Conservation (phyloP, 2,113 vertebrate genomes). For the Python bivittatus region DNA sequence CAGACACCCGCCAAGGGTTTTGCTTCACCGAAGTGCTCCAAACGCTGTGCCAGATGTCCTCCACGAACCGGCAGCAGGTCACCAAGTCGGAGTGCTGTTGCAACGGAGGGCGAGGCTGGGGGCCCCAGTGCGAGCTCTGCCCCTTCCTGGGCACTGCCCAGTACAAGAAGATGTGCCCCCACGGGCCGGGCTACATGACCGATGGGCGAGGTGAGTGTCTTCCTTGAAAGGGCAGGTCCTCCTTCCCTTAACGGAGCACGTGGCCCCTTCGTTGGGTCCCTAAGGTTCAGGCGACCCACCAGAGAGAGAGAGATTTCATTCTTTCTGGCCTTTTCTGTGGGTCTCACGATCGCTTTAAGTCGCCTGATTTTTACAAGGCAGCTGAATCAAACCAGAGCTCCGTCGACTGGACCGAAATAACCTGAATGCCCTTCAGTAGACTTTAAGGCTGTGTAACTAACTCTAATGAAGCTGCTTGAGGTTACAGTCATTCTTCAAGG, state of each 20-base stretch:
- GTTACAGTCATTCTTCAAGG: too few species aligned
- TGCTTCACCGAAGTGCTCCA: constrained; percentile 91
- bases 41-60: constrained; percentile 87
- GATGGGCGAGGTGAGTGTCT: constrained; percentile 85
- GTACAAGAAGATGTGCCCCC: constrained; percentile 93
- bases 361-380: background rate
- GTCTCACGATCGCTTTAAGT: background rate
- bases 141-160: constrained; percentile 87
- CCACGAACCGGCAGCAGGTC: constrained; percentile 84
- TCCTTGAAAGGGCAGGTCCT: background rate
- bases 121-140: constrained; percentile 88
- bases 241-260: fast-evolving
- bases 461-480: background rate
- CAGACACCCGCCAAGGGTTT: constrained; percentile 89
- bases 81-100: constrained; percentile 94
- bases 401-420: too few species aligned
- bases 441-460: background rate
- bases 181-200: constrained; percentile 86
- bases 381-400: background rate
- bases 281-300: background rate
- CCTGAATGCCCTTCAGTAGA: background rate
- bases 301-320: background rate
- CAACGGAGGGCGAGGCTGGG: constrained; percentile 87
- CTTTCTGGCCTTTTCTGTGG: too few species aligned
- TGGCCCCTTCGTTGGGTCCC: background rate